Evolutionary conservation across 2,797 vertebrate species (phyloP).

Genomic region (Choloepus didactylus): DNA sequence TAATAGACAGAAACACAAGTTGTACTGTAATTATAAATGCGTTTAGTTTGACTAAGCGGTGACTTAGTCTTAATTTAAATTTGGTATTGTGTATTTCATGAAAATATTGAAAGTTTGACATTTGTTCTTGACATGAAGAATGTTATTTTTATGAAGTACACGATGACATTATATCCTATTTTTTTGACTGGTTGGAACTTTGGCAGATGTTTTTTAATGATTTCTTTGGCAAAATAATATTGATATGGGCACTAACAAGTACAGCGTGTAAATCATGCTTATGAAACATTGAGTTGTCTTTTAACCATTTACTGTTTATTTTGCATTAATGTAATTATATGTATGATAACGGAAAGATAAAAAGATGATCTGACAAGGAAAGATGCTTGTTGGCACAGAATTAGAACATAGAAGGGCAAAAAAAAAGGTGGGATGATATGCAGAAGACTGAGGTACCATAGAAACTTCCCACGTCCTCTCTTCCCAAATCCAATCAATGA

Average conservation of each 20-base stretch:
- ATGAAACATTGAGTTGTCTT: not conserved
- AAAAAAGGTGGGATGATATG: not conserved
- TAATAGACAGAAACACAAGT: constrained; percentile 2
- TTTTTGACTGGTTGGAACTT: not conserved
- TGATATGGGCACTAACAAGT: not conserved
- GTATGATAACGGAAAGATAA: constrained; percentile 1
- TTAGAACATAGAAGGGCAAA: not conserved
- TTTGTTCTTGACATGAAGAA: not conserved
- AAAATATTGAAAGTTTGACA: not conserved
- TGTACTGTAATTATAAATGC: not conserved
- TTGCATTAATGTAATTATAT: not conserved
- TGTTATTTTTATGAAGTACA: not conserved
- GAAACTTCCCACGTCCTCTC: not conserved
- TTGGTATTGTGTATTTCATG: not conserved
- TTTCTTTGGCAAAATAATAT: constrained; percentile 12
- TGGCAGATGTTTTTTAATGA: not conserved
- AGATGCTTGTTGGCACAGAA: not conserved
- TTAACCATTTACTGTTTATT: not conserved
- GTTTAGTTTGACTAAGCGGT: not conserved
- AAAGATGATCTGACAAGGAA: not conserved
- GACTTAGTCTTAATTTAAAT: constrained; percentile 30
- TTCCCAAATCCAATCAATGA: not conserved
- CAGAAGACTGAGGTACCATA: not conserved
- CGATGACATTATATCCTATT: not conserved
- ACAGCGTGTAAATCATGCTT: not conserved